Base-by-base conservation (phyloP, 2,888 invertebrate genomes). In the Cheilosia pagana region DNA sequence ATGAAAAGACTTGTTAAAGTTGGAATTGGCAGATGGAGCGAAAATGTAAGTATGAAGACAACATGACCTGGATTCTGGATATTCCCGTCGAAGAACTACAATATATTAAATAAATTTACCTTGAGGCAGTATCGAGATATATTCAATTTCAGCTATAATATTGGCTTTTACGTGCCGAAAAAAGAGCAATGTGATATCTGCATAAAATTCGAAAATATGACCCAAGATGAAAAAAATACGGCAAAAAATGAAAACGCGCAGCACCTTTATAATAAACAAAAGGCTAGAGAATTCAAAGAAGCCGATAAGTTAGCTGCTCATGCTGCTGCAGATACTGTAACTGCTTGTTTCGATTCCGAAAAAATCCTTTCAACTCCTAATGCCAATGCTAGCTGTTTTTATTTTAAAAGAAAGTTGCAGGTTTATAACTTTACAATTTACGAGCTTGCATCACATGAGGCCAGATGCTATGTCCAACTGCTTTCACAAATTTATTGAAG, bases 381-480 rank as follows among this genome's bases (percentile, higher is more conserved):
- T 52, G 52, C 43, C 41, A 62, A 48, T 31, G 48, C 48, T 19
- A 65, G n/a, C 50, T 35, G 65, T 23, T 65, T 50, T 52, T 50
- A 65, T 65, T 52, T 39, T n/a, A 35, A 65, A 65, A 50, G 65
- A 45, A 83, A 86, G 63, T 50, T 87, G 8, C 71, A 82, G 7
- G 55, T 86, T 53, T 88, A 83, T 60, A 88, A 87, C 59, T 87
- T 88, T 41, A 87, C 87, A 10, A 45, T 87, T 8, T 87, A 81
- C 70, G 71, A 87, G 62, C 70, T 86, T 43, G 74, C 48, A 19
- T 45, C 59, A 28, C 48, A 48, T 62, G 45, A 48, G 48, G 45
- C 25, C 25, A 25, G 5, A 5, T 25, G 25, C 25, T 25, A 25
- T 88, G 5, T 63, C 75, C n/a, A 89, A 87, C 67, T 88, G 81